Evolutionary conservation across 35 echinoderm and acorn worm species (phyloP).

Genomic region (Acanthaster planci): DNA sequence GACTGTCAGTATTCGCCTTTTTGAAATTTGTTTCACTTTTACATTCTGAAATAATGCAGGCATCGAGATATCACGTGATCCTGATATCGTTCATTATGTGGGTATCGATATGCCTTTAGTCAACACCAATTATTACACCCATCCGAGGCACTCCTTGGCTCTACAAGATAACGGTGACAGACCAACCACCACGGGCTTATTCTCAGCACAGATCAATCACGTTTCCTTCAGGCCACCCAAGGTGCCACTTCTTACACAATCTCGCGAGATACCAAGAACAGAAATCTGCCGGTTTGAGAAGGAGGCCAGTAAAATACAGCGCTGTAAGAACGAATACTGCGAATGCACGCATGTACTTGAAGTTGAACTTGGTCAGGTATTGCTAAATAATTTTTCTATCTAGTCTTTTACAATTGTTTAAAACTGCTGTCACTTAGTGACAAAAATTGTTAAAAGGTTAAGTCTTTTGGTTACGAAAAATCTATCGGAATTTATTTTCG

Average conservation of each 20-base stretch:
- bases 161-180: not conserved
- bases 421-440: not conserved
- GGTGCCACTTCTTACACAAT: not conserved
- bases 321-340: not conserved
- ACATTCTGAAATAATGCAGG: no score
- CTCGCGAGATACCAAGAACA: not conserved
- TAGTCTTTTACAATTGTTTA: not conserved
- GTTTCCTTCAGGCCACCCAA: not conserved
- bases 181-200: not conserved
- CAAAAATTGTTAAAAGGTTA: not conserved
- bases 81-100: no score
- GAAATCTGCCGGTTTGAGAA: not conserved
- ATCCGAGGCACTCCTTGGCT: not conserved
- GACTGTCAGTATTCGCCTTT: no score
- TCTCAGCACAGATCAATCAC: not conserved
- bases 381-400: not conserved
- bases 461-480: not conserved
- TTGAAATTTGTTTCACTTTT: no score
- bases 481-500: not conserved
- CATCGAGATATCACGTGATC: no score
- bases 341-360: constrained; percentile 3
- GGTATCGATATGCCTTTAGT: no score
- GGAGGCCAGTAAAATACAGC: not conserved
- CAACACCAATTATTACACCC: not conserved
- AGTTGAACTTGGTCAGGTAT: not conserved